Base-by-base conservation (phyloP, 1,140 invertebrate genomes). In the Magallana angulata region DNA sequence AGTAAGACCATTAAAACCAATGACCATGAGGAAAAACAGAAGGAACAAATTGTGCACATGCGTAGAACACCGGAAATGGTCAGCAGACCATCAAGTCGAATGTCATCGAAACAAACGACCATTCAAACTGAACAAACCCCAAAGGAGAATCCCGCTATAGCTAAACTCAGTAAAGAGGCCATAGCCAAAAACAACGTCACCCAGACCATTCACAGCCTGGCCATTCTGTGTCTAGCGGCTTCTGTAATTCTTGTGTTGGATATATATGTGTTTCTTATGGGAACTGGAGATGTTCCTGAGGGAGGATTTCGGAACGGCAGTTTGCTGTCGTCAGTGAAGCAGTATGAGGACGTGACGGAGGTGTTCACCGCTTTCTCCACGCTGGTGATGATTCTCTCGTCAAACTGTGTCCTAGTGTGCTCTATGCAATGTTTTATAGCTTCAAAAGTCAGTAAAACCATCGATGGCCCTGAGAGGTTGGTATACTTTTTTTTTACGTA, bases 391-490 rank as follows among this genome's bases (percentile, higher is more conserved):
- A 97, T 97, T 0, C 95, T 98, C 57, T 98, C 98, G 94, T 96
- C 98, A 18, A 98, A 97, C 95, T 98, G 98, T 94, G 96, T 98
- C 62, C 96, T 99, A 88, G 97, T 99, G 86, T 99, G 98, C 96
- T 97, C 97, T 88, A 98, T 98, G 92, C 98, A 99, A 95, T 98
- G 98, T 95, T 96, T 98, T 91, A 98, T 98, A 94, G 97, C 97
- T 48, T 97, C 98, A 85, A 98, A 98, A 95, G 96, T 99, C 92
- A 96, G 98, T 89, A 97, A 97, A 91, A 97, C 97, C 57, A 96
- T 96, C 93, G 94, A 96, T 95, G 93, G 96, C 94, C 94, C 96
- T 94, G 92, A 95, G 94, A 95, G 96, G 96, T 95, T 93, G 93
- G 91, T 89, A 80, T 16, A 1, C 36, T 48, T 24, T 24, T 24